These are phyloP conservation scores for Clytia hemisphaerica DNA, from an alignment of 30 jellyfish, hydroid and myxozoan species.

Conservation along the genomic window DNA sequence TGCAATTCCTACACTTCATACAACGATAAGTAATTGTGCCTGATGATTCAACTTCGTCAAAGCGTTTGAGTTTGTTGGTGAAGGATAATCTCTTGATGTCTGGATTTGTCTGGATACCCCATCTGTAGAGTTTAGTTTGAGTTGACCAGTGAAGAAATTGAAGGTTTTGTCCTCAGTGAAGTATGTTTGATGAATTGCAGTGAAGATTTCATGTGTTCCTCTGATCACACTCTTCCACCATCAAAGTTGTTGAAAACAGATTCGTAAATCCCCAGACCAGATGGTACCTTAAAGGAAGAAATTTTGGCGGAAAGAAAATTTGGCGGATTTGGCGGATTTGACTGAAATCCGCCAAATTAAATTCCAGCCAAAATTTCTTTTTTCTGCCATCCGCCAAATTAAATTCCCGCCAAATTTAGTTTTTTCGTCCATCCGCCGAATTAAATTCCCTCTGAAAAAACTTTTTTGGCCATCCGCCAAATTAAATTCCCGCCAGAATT, in stretches of 20 bases:
- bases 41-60: not conserved
- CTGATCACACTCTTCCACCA: slow-evolving; percentile 25
- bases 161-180: not conserved
- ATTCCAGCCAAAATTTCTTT: too few species aligned
- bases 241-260: not conserved
- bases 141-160: not conserved
- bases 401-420: too few species aligned
- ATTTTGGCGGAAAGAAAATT: too few species aligned
- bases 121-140: not conserved
- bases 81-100: not conserved
- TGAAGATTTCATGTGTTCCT: slow-evolving; percentile 20
- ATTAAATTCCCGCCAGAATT: too few species aligned
- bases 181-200: too few species aligned
- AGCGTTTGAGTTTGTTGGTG: not conserved
- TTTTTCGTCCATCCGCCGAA: too few species aligned
- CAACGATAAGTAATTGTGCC: not conserved
- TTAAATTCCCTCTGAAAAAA: too few species aligned
- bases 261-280: not conserved
- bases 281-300: too few species aligned
- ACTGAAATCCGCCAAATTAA: too few species aligned
- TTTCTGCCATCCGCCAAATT: too few species aligned
- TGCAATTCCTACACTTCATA: not conserved
- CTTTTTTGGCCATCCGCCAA: too few species aligned
- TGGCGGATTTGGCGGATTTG: too few species aligned
- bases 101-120: not conserved